phyloP scores from a whole-genome alignment of 2,797 vertebrate species.

The Sebastes alutus region DNA sequence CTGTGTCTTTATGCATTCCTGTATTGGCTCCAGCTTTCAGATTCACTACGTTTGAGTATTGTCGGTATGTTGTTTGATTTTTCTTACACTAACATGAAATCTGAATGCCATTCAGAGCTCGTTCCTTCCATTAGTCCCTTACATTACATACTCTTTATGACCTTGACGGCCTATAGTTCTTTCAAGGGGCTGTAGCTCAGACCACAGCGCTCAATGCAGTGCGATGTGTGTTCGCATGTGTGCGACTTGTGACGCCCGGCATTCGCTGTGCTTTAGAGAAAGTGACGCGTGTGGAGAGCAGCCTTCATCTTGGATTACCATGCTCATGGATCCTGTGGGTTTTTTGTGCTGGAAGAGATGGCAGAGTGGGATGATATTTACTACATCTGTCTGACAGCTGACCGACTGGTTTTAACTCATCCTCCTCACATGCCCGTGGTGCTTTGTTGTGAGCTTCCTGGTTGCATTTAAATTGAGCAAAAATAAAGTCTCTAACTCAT shows the following conservation, averaged over 20 bases:
- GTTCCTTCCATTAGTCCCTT: not conserved
- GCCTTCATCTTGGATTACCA: slow-evolving; percentile 74
- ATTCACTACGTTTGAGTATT: not conserved
- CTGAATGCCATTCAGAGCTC: not conserved
- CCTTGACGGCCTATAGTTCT: slow-evolving; percentile 25
- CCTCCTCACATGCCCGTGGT: slow-evolving; percentile 38
- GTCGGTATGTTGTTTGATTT: not conserved
- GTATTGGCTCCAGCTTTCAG: not conserved
- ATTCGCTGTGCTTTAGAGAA: slow-evolving; percentile 64
- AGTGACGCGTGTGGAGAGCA: slow-evolving; percentile 58
- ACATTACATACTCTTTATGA: not conserved
- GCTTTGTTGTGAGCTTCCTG: slow-evolving; percentile 38
- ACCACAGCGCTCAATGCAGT: not conserved
- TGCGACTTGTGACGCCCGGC: slow-evolving; percentile 51
- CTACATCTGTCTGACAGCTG: slow-evolving; percentile 75
- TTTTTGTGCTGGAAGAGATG: slow-evolving; percentile 59
- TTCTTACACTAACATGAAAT: not conserved
- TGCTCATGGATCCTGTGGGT: slow-evolving; percentile 65
- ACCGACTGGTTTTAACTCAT: slow-evolving; percentile 71
- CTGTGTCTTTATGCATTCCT: not conserved
- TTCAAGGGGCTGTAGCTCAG: slow-evolving; percentile 15
- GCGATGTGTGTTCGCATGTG: not conserved
- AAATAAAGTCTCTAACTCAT: not conserved
- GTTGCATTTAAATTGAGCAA: slow-evolving; percentile 25
- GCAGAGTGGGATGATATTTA: slow-evolving; percentile 62